phyloP scores from a whole-genome alignment of 2,113 vertebrate genomes.

The Psittacula cyanocephala region DNA sequence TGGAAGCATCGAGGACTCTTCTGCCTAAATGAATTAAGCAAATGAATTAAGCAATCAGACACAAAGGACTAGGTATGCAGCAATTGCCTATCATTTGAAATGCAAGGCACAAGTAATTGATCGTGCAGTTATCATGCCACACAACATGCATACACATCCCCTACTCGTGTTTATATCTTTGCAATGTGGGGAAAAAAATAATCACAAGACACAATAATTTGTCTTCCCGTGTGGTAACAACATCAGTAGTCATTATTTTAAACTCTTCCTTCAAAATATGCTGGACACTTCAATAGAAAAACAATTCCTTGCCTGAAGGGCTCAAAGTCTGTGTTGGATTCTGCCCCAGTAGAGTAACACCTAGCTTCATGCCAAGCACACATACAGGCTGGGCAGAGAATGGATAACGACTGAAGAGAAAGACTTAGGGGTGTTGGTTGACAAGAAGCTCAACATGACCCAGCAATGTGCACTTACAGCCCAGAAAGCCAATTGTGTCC shows the following conservation, averaged over 20 bases:
- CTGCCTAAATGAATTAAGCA: slow-evolving; percentile 50
- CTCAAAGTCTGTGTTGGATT: neutral
- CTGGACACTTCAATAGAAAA: neutral
- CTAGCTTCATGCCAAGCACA: neutral
- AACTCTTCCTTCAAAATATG: neutral
- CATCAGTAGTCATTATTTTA: slow-evolving; percentile 6
- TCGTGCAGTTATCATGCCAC: neutral
- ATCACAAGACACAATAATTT: neutral
- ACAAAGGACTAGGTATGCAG: slow-evolving; percentile 31
- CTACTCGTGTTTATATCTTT: neutral
- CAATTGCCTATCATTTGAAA: slow-evolving; percentile 30
- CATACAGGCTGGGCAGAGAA: neutral
- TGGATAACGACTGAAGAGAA: neutral
- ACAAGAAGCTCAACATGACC: neutral
- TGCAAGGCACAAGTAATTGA: slow-evolving; percentile 26
- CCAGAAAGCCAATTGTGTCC: neutral
- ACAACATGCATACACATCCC: neutral
- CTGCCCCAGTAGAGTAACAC: neutral
- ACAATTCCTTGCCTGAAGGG: neutral
- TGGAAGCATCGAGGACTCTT: slow-evolving; percentile 36
- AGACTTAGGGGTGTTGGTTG: neutral
- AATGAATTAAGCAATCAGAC: slow-evolving; percentile 56
- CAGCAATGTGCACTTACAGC: neutral
- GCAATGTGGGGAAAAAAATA: neutral
- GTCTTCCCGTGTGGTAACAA: neutral